Evolutionary conservation across 2,113 vertebrate species (phyloP).

Genomic region (Himantopus leucocephalus): DNA sequence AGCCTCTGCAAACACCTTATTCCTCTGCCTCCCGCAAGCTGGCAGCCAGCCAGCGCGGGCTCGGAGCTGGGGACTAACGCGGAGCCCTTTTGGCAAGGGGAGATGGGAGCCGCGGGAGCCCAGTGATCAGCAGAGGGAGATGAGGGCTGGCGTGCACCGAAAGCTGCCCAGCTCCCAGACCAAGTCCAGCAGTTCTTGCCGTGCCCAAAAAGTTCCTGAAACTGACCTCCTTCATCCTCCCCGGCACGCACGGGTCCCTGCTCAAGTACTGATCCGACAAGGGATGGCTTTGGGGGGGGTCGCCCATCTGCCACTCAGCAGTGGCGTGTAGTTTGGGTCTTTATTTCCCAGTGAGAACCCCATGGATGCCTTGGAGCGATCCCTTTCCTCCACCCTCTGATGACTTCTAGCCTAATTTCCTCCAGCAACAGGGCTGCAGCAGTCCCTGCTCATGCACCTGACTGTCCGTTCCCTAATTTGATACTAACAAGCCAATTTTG

Average conservation of each 20-base stretch:
- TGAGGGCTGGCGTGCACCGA: not conserved
- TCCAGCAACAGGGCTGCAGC: not conserved
- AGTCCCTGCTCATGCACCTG: not conserved
- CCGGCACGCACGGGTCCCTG: fast-evolving
- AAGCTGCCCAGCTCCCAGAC: not conserved
- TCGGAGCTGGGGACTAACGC: not conserved
- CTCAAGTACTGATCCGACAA: not conserved
- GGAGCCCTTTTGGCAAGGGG: not conserved
- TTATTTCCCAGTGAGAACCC: not conserved
- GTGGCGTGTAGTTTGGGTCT: not conserved
- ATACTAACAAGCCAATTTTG: not conserved
- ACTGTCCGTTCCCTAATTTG: not conserved
- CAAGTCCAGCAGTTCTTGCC: not conserved
- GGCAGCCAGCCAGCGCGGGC: not conserved
- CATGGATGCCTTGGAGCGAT: not conserved
- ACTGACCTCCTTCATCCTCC: not conserved
- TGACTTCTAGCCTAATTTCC: not conserved
- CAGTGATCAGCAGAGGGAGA: not conserved
- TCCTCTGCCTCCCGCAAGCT: not conserved
- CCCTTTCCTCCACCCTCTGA: not conserved
- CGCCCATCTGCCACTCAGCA: not conserved
- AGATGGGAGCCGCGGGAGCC: not conserved
- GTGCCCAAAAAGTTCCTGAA: not conserved
- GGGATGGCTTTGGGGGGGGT: not conserved
- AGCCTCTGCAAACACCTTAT: not conserved